These are phyloP conservation scores for Argya squamiceps DNA, from an alignment of 2,797 vertebrate genomes.

Conservation along the genomic window DNA sequence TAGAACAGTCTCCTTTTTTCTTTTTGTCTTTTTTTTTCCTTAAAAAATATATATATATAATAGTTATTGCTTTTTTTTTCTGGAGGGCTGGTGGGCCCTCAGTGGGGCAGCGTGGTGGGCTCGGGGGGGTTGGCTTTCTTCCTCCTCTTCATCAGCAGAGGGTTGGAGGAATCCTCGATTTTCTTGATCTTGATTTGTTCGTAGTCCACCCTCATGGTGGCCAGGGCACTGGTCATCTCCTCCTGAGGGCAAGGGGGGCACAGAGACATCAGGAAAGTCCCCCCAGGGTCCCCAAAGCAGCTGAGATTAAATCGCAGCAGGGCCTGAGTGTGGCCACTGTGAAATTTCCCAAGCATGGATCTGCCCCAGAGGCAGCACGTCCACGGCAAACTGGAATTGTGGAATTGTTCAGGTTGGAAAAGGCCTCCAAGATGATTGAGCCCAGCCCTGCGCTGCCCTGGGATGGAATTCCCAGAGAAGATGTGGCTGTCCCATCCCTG, in stretches of 20 bases:
- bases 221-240: slow-evolving; percentile 99
- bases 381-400: accelerated
- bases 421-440: neutral
- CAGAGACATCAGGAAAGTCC: neutral
- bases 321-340: neutral
- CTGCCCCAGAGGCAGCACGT: accelerated
- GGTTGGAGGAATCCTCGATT: slow-evolving; percentile 94
- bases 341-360: accelerated
- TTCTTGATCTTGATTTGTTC: slow-evolving; percentile 99
- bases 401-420: neutral
- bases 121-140: slow-evolving; percentile 86
- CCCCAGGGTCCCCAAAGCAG: neutral
- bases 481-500: neutral
- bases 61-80: slow-evolving; percentile 89
- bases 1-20: slow-evolving; percentile 56
- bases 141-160: slow-evolving; percentile 92
- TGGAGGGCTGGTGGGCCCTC: slow-evolving; percentile 72
- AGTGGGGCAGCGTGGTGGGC: slow-evolving; percentile 72
- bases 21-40: slow-evolving; percentile 64
- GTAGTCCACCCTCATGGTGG: slow-evolving; percentile 97
- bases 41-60: slow-evolving; percentile 85
- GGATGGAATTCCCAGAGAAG: neutral
- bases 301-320: neutral
- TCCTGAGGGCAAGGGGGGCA: slow-evolving; percentile 77
- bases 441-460: neutral